Evolutionary conservation across 2,797 vertebrate genomes (phyloP).

Genomic region (Setipinna tenuifilis): DNA sequence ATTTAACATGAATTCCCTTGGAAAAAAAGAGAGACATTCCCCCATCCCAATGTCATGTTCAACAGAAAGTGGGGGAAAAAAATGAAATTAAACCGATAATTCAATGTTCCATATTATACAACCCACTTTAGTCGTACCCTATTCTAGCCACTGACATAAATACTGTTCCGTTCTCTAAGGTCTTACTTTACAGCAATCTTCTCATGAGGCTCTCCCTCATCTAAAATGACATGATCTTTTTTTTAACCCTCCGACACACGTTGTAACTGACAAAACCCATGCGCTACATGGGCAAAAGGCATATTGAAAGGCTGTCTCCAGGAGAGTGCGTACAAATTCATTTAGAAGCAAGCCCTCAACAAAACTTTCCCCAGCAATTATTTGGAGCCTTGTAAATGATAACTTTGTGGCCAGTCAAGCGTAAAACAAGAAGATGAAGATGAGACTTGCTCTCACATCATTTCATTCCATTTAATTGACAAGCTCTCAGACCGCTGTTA

Average conservation of each 20-base stretch:
- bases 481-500: conserved; percentile 90
- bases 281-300: conserved; percentile 67
- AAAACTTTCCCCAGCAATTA: conserved; percentile 91
- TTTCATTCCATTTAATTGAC: conserved; percentile 98
- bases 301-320: conserved; percentile 69
- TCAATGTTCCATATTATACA: conserved; percentile 24
- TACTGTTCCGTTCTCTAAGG: conserved; percentile 69
- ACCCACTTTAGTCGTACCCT: conserved; percentile 64
- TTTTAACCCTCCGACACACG: conserved; percentile 55
- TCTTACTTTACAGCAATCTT: conserved; percentile 70
- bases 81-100: conserved; percentile 25
- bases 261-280: conserved; percentile 75
- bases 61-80: background rate
- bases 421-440: conserved; percentile 99
- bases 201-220: conserved; percentile 70
- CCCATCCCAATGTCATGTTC: conserved; percentile 19
- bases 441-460: conserved; percentile 93
- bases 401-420: conserved; percentile 87
- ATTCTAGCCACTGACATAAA: conserved; percentile 73
- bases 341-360: conserved; percentile 81
- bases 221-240: conserved; percentile 71
- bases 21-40: conserved; percentile 19
- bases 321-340: conserved; percentile 80
- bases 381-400: conserved; percentile 89
- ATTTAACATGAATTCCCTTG: conserved; percentile 24